phyloP scores from a whole-genome alignment of 2,888 invertebrate genomes.

The Sipha maydis region DNA sequence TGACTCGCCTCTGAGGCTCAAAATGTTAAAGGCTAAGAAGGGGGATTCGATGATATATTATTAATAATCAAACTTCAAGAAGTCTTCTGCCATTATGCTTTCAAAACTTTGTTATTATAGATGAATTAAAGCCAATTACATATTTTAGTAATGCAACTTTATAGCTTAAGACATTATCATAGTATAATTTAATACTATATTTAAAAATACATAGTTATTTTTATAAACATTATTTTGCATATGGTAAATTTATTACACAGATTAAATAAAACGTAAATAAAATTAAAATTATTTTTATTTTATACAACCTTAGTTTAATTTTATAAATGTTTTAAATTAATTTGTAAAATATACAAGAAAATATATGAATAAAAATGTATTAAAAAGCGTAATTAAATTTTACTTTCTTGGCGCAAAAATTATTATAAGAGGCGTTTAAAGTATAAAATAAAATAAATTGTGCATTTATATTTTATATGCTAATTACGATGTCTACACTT shows the following conservation, averaged over 20 bases:
- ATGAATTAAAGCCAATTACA: background rate
- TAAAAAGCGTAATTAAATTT: background rate
- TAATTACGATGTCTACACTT: slow-evolving; percentile 37
- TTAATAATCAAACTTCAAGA: slow-evolving; percentile 56
- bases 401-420: background rate
- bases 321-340: background rate
- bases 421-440: background rate
- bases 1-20: slow-evolving; percentile 33
- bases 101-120: slow-evolving; percentile 36
- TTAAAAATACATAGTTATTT: too few species aligned
- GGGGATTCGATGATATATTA: slow-evolving; percentile 39
- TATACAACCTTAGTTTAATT: background rate
- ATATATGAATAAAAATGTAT: background rate
- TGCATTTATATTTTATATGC: slow-evolving; percentile 18
- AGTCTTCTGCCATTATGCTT: slow-evolving; percentile 41
- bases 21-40: slow-evolving; percentile 16
- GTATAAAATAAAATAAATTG: slow-evolving; percentile 19
- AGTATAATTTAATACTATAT: background rate
- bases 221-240: too few species aligned
- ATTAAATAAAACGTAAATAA: background rate
- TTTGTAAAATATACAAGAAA: slow-evolving; percentile 9
- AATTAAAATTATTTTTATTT: background rate
- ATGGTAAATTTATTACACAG: background rate
- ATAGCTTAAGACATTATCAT: background rate
- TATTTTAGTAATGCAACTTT: background rate